A percentile compares a stretch with the other conserved stretches of the same genome.
Evolutionary conservation across 2,797 vertebrate genomes (phyloP).

Genomic region (Buphagus erythrorhynchus): DNA sequence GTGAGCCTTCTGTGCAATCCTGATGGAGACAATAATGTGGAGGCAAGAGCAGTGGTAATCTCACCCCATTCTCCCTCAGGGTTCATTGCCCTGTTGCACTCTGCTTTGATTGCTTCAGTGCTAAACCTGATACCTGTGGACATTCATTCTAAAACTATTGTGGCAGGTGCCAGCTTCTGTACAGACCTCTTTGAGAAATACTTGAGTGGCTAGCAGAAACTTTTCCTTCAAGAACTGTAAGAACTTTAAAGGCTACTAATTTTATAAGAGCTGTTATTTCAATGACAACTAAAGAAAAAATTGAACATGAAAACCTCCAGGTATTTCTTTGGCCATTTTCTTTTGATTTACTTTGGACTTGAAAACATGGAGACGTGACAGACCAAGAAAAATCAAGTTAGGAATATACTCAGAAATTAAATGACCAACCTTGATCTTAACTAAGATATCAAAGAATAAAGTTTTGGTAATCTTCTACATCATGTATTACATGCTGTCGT

Average conservation of each 20-base stretch:
- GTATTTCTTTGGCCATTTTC: not conserved
- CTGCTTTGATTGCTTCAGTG: not conserved
- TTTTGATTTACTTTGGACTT: not conserved
- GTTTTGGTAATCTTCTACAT: not conserved
- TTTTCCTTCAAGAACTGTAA: not conserved
- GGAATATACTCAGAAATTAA: not conserved
- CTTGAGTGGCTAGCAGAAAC: not conserved
- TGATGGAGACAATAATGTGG: not conserved
- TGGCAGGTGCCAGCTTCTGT: not conserved
- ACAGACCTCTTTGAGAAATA: not conserved
- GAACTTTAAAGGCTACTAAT: not conserved
- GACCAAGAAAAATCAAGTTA: not conserved
- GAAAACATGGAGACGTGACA: not conserved
- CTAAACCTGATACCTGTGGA: not conserved
- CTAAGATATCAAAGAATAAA: not conserved
- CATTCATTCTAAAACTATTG: not conserved
- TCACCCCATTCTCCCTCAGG: not conserved
- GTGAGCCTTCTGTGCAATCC: not conserved
- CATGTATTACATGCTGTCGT: not conserved
- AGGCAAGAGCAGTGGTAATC: not conserved
- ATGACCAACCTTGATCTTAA: not conserved
- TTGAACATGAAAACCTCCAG: fast-evolving
- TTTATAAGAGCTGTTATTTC: not conserved
- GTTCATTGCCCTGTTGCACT: not conserved
- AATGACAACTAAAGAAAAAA: not conserved